phyloP scores from a whole-genome alignment of 2,113 vertebrate species.

The Phylloscopus trochilus region DNA sequence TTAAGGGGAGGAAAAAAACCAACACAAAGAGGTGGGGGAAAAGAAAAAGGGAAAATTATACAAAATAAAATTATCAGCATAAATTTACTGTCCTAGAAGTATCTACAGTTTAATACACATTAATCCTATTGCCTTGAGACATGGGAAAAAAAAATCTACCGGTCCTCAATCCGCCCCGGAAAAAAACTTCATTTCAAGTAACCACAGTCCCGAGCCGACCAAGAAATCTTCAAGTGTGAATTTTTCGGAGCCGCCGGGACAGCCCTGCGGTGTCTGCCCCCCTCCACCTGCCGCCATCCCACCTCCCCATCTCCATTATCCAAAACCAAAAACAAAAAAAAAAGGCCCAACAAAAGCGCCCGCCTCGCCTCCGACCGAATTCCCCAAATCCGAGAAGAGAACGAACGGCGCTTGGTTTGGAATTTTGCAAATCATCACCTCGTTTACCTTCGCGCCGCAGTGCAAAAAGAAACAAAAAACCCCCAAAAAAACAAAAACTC shows the following conservation, averaged over 20 bases:
- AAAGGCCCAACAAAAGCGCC: background rate
- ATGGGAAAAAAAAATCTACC: constrained; percentile 75
- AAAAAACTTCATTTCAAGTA: constrained; percentile 84
- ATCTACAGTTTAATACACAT: constrained; percentile 88
- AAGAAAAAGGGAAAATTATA: constrained; percentile 72
- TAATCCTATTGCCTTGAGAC: constrained; percentile 86
- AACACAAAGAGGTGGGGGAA: constrained; percentile 57
- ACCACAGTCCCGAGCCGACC: constrained; percentile 79
- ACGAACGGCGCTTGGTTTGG: background rate
- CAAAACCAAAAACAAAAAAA: background rate
- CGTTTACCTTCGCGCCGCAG: background rate
- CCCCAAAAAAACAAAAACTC: background rate
- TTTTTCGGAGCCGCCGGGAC: background rate
- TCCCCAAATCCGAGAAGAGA: background rate
- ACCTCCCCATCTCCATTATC: background rate
- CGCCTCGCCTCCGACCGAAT: background rate
- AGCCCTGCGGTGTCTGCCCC: background rate
- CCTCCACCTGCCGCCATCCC: background rate
- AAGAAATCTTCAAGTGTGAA: constrained; percentile 76
- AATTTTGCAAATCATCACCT: background rate
- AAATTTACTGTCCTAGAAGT: constrained; percentile 85
- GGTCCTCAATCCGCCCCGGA: constrained; percentile 79
- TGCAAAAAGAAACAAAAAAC: background rate
- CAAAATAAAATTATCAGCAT: constrained; percentile 87
- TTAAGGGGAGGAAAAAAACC: background rate